phyloP scores from a whole-genome alignment of 2,888 invertebrate species.

The Synergus umbraculus region DNA sequence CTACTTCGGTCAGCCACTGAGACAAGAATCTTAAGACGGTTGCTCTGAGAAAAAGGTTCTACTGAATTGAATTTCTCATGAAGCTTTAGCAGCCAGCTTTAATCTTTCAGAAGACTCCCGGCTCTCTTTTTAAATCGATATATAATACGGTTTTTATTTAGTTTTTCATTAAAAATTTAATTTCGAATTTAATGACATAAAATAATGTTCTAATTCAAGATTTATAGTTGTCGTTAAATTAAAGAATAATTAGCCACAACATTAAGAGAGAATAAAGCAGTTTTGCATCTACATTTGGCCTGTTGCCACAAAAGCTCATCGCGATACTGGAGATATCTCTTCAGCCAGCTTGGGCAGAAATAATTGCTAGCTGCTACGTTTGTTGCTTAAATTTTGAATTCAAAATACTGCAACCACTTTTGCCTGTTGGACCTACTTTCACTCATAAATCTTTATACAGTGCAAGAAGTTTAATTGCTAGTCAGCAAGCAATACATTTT shows the following conservation, averaged over 20 bases:
- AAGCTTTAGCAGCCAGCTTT: not conserved
- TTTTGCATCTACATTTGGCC: slow-evolving; percentile 19
- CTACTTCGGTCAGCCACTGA: not conserved
- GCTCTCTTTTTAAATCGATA: not conserved
- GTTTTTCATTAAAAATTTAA: not conserved
- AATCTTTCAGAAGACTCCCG: not conserved
- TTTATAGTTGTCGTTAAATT: not conserved
- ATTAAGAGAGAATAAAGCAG: slow-evolving; percentile 6
- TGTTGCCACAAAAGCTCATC: slow-evolving; percentile 23
- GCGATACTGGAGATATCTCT: slow-evolving; percentile 18
- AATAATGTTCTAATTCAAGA: not conserved
- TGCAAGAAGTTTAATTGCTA: not conserved
- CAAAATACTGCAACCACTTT: not conserved
- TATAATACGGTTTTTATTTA: not conserved
- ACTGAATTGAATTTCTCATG: not conserved
- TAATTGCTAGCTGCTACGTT: slow-evolving; percentile 9
- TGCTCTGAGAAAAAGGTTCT: not conserved
- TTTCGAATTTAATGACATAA: not conserved
- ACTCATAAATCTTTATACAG: not conserved
- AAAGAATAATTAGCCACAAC: not conserved
- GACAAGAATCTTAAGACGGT: not conserved
- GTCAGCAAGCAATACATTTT: not conserved
- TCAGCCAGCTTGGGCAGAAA: slow-evolving; percentile 18
- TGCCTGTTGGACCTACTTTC: not conserved
- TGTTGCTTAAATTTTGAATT: slow-evolving; percentile 26